phyloP scores from a whole-genome alignment of 1,140 invertebrate genomes.

The Micrasema minimum region DNA sequence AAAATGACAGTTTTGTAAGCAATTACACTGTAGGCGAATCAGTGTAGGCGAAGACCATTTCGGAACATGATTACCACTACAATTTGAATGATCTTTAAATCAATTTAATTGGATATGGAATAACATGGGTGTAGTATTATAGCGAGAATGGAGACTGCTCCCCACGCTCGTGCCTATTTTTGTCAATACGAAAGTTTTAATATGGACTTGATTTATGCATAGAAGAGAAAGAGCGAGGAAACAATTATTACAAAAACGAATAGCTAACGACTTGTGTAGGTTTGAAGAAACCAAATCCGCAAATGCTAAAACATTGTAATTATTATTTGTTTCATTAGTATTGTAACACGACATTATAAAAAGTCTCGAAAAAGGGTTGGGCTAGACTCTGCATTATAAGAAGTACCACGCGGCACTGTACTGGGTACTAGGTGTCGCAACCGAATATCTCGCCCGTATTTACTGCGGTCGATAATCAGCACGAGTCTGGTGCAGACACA shows the following conservation, averaged over 20 bases:
- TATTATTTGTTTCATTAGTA: no score
- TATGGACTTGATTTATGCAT: slow-evolving; percentile 23
- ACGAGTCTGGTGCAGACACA: not conserved
- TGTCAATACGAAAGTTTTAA: slow-evolving; percentile 21
- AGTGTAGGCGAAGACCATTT: slow-evolving; percentile 20
- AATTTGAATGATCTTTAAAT: slow-evolving; percentile 32
- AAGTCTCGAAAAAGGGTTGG: no score
- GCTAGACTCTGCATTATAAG: no score
- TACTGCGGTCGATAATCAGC: not conserved
- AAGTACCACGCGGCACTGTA: no score
- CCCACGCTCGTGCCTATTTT: slow-evolving; percentile 34
- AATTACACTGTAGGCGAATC: slow-evolving; percentile 13
- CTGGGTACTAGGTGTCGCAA: no score
- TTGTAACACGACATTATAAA: no score
- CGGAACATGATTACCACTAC: slow-evolving; percentile 27
- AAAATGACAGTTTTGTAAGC: slow-evolving; percentile 23
- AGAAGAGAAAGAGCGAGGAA: slow-evolving; percentile 27
- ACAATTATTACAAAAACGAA: slow-evolving; percentile 24
- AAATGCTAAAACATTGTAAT: no score
- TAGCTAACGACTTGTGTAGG: slow-evolving; percentile 10
- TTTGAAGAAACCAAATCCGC: not conserved
- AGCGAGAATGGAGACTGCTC: slow-evolving; percentile 3
- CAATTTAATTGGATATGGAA: slow-evolving; percentile 32
- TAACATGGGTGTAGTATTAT: slow-evolving; percentile 19
- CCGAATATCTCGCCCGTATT: no score